Evolutionary conservation across 2,797 vertebrate species (phyloP).

Genomic region (Leptatherina wallacei): DNA sequence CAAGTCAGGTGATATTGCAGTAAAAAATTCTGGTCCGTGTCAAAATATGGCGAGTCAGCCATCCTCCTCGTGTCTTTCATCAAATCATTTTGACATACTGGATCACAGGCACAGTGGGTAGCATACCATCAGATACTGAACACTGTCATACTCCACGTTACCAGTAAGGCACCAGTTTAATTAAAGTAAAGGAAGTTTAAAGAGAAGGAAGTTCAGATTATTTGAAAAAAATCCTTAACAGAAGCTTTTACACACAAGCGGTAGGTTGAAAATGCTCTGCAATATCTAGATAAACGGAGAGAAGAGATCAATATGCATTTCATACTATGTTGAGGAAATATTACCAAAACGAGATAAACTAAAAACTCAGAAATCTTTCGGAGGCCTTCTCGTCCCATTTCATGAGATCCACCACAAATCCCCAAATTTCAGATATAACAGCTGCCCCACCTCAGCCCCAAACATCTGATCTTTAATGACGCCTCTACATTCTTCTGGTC

Average conservation of each 20-base stretch:
- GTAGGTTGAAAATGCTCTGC: conserved; percentile 8
- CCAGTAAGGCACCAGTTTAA: no score
- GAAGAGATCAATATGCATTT: conserved; percentile 54
- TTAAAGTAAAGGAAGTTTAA: no score
- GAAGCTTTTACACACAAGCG: conserved; percentile 18
- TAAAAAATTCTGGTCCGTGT: conserved; percentile 1
- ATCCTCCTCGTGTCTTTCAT: neutral
- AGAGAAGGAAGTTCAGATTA: conserved; percentile 5
- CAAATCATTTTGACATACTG: neutral
- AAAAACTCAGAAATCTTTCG: conserved; percentile 15
- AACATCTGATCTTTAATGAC: conserved; percentile 48
- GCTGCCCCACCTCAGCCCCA: conserved; percentile 60
- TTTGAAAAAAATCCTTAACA: conserved; percentile 46
- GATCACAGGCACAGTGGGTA: neutral
- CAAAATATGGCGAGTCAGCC: conserved; percentile 8
- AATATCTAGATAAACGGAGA: conserved; percentile 24
- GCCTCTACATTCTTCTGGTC: conserved; percentile 33
- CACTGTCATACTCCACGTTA: no score
- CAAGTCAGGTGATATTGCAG: conserved; percentile 1
- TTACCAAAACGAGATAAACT: conserved; percentile 28
- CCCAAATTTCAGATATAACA: conserved; percentile 39
- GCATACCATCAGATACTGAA: neutral
- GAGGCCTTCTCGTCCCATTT: no score
- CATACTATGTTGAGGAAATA: conserved; percentile 21
- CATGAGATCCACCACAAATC: conserved; percentile 47